Evolutionary conservation across 1,140 invertebrate genomes (phyloP).

Genomic region (Magallana angulata): DNA sequence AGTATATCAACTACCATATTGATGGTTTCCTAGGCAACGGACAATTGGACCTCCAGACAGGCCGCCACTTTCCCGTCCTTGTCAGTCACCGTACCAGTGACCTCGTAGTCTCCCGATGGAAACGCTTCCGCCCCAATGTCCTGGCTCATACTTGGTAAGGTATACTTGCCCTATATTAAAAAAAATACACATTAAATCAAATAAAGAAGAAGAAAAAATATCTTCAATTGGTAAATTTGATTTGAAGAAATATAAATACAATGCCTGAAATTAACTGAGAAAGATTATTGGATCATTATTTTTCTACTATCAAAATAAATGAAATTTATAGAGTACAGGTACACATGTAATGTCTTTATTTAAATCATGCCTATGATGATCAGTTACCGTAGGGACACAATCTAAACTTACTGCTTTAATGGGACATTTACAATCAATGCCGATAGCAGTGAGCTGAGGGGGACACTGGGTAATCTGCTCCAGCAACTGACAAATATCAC

Average conservation of each 20-base stretch:
- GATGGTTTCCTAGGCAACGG: slow-evolving; percentile 46
- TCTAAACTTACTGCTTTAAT: slow-evolving; percentile 62
- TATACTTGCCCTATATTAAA: slow-evolving; percentile 61
- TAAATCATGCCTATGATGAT: too few relatives aligned
- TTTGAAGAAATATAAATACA: too few relatives aligned
- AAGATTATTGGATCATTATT: too few relatives aligned
- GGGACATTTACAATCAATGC: slow-evolving; percentile 71
- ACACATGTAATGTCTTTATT: too few relatives aligned
- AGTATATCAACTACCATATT: too few relatives aligned
- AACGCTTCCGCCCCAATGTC: slow-evolving; percentile 60
- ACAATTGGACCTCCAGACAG: slow-evolving; percentile 57
- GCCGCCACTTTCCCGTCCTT: slow-evolving; percentile 43
- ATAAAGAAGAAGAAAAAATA: too few relatives aligned
- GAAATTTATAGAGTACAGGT: too few relatives aligned
- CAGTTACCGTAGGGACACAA: too few relatives aligned
- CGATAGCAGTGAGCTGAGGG: slow-evolving; percentile 58
- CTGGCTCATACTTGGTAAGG: slow-evolving; percentile 56
- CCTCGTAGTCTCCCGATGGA: slow-evolving; percentile 64
- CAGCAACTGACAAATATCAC: slow-evolving; percentile 64
- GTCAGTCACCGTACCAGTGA: slow-evolving; percentile 57
- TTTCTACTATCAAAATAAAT: too few relatives aligned
- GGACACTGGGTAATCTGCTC: slow-evolving; percentile 59
- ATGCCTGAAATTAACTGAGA: too few relatives aligned
- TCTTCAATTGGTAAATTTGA: too few relatives aligned
- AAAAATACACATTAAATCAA: background rate